Percentiles rank a stretch among this genome's conserved stretches.
phyloP scores from a whole-genome alignment of 2,888 invertebrate species.

The Loripinus fragilis region DNA sequence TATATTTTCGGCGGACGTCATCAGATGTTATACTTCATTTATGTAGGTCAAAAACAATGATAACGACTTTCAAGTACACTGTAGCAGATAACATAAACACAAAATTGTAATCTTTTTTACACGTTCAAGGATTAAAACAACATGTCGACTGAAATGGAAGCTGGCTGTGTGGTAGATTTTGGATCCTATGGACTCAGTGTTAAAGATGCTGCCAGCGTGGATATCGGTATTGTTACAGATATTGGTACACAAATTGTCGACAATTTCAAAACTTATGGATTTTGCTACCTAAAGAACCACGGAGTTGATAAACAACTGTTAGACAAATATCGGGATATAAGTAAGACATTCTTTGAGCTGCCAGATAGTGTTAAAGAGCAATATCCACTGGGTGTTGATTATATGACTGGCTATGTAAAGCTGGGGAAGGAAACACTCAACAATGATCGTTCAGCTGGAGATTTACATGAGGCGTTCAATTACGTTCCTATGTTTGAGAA shows the following conservation, averaged over 20 bases:
- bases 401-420: slow-evolving; percentile 47
- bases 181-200: not conserved
- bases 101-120: too few relatives aligned
- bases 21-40: too few relatives aligned
- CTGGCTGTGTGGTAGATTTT: slow-evolving; percentile 31
- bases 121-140: too few relatives aligned
- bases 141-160: too few relatives aligned
- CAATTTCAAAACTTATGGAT: slow-evolving; percentile 52
- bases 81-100: too few relatives aligned
- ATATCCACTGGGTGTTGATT: slow-evolving; percentile 22
- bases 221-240: slow-evolving; percentile 6
- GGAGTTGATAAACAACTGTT: slow-evolving; percentile 37
- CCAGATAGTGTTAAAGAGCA: slow-evolving; percentile 48
- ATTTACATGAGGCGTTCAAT: slow-evolving; percentile 56
- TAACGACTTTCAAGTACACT: too few relatives aligned
- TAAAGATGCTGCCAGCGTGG: not conserved
- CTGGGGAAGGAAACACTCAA: slow-evolving; percentile 43
- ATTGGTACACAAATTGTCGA: slow-evolving; percentile 40
- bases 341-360: slow-evolving; percentile 48
- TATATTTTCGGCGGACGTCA: too few relatives aligned
- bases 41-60: too few relatives aligned
- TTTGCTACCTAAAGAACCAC: slow-evolving; percentile 62
- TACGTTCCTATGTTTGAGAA: slow-evolving; percentile 28
- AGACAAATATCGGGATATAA: slow-evolving; percentile 22
- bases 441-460: slow-evolving; percentile 43